Evolutionary conservation across 2,888 invertebrate genomes (phyloP).

Genomic region (Cheilosia pagana): DNA sequence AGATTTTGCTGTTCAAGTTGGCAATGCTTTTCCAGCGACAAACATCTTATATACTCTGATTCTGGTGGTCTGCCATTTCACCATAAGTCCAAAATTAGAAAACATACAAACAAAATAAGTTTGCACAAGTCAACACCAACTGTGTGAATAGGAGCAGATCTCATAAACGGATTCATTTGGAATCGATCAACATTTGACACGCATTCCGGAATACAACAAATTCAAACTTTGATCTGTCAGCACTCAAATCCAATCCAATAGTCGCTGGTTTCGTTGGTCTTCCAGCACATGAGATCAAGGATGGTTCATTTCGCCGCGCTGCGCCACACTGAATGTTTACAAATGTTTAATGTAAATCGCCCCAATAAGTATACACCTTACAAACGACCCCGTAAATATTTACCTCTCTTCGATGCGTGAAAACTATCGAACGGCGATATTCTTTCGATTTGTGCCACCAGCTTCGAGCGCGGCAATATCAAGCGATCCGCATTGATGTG

Average conservation of each 20-base stretch:
- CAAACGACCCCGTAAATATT: slow-evolving; percentile 75
- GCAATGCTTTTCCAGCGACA: too few species aligned
- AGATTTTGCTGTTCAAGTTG: too few species aligned
- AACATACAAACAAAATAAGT: too few species aligned
- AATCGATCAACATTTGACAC: too few species aligned
- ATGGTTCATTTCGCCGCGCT: not conserved
- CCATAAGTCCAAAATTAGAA: too few species aligned
- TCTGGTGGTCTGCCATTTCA: too few species aligned
- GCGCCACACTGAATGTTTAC: slow-evolving; percentile 23
- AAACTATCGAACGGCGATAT: slow-evolving; percentile 97
- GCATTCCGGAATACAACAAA: too few species aligned
- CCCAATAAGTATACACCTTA: not conserved
- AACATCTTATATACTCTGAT: too few species aligned
- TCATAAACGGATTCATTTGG: too few species aligned
- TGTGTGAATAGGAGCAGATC: too few species aligned
- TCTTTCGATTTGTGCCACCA: slow-evolving; percentile 94
- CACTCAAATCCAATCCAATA: slow-evolving; percentile 3
- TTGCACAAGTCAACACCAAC: too few species aligned
- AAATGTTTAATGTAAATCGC: not conserved
- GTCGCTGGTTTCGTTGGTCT: not conserved
- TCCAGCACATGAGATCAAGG: slow-evolving; percentile 2
- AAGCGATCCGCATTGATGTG: slow-evolving; percentile 93
- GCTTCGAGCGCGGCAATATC: slow-evolving; percentile 92
- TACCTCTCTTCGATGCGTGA: slow-evolving; percentile 96
- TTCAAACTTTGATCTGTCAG: not conserved